Percentiles rank a stretch among this genome's conserved stretches.
Conservation (phyloP, 2,113 vertebrate species). For the Globicephala melas region DNA sequence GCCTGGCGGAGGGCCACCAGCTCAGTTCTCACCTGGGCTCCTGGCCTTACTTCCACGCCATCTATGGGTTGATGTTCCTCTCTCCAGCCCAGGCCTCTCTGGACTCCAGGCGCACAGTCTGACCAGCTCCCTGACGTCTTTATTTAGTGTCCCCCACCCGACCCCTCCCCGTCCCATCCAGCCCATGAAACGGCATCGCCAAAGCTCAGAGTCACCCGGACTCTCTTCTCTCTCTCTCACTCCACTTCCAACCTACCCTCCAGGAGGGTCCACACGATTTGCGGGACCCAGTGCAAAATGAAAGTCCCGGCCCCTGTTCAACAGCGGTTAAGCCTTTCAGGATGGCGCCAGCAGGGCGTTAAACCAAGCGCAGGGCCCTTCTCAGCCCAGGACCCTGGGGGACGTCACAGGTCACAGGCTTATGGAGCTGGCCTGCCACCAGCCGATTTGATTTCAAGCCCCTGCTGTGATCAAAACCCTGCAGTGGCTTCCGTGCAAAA, state of each 20-base stretch:
- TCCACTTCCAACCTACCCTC: rapidly evolving
- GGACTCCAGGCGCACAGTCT: neutral
- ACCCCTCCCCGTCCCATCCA: neutral
- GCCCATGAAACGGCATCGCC: rapidly evolving
- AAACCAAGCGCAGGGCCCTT: too few species aligned
- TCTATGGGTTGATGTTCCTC: rapidly evolving
- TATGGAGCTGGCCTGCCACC: rapidly evolving
- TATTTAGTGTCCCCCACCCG: rapidly evolving
- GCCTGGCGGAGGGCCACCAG: rapidly evolving
- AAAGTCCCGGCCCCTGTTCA: rapidly evolving
- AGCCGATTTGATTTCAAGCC: too few species aligned
- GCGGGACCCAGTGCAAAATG: rapidly evolving
- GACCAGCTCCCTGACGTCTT: neutral
- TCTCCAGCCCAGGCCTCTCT: neutral
- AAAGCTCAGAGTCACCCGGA: neutral
- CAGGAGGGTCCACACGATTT: too few species aligned
- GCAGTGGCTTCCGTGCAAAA: neutral
- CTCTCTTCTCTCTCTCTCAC: neutral
- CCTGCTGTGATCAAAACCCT: neutral
- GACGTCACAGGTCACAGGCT: rapidly evolving
- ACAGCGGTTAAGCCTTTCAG: rapidly evolving
- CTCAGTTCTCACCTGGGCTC: neutral
- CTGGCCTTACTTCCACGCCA: rapidly evolving
- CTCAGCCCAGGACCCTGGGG: neutral
- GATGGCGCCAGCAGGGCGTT: rapidly evolving